Evolutionary conservation across 2,113 vertebrate species (phyloP).

Genomic region (Saccopteryx bilineata): DNA sequence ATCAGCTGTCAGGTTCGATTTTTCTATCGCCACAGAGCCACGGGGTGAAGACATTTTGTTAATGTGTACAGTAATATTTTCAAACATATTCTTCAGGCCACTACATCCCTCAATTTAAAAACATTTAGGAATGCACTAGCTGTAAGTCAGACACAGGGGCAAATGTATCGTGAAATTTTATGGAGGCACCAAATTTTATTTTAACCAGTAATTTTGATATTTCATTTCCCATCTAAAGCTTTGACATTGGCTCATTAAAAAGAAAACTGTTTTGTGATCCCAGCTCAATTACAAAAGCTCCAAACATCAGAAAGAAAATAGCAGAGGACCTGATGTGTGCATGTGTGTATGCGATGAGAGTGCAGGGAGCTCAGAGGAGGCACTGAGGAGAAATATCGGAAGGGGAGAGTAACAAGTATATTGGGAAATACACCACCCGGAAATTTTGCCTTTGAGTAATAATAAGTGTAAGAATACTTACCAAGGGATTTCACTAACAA

Average conservation of each 20-base stretch:
- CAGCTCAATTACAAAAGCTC: not conserved
- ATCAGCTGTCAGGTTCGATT: slow-evolving; percentile 11
- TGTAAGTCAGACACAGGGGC: not conserved
- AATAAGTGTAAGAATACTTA: not conserved
- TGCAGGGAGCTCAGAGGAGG: not conserved
- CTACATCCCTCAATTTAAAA: not conserved
- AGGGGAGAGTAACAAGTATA: not conserved
- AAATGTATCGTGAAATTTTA: not conserved
- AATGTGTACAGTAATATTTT: slow-evolving; percentile 22
- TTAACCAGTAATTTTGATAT: slow-evolving; percentile 2
- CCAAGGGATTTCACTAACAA: slow-evolving; percentile 26
- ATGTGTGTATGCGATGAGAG: not conserved
- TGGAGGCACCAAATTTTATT: not conserved
- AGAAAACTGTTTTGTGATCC: not conserved
- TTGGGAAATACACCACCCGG: not conserved
- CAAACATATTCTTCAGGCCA: not conserved
- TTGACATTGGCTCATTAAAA: slow-evolving; percentile 33
- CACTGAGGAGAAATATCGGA: rapidly evolving
- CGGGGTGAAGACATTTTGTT: slow-evolving; percentile 11
- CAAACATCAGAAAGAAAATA: not conserved
- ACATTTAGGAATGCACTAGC: not conserved
- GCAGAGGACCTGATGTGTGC: not conserved
- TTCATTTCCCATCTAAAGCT: not conserved
- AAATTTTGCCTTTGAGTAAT: not conserved
- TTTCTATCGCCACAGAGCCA: not conserved